Evolutionary conservation across 2,113 vertebrate genomes (phyloP).

Genomic region (Rhagologus leucostigma): DNA sequence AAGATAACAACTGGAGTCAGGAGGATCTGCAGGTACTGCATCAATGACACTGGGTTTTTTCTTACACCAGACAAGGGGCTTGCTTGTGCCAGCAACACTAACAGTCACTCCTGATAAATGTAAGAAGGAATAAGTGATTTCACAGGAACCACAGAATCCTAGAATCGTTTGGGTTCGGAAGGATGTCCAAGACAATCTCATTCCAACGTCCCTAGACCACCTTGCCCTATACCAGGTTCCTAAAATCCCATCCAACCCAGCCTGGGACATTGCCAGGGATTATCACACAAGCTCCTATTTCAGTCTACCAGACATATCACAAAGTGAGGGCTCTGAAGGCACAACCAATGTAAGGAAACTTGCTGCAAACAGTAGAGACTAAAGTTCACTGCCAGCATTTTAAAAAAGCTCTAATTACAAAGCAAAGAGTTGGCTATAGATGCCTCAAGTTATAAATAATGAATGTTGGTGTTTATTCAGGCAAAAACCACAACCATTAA

Average conservation of each 20-base stretch:
- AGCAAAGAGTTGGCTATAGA: neutral
- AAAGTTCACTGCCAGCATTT: neutral
- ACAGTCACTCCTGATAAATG: neutral
- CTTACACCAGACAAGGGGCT: neutral
- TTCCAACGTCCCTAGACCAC: fast-evolving
- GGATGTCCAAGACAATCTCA: neutral
- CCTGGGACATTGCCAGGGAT: neutral
- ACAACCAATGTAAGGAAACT: neutral
- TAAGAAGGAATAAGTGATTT: neutral
- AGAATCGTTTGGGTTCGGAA: neutral
- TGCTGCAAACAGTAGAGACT: neutral
- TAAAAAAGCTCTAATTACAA: neutral
- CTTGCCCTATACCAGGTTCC: neutral
- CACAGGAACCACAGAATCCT: neutral
- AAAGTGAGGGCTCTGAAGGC: neutral
- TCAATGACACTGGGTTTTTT: neutral
- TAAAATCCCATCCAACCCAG: neutral
- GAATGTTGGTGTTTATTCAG: neutral
- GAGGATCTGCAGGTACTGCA: neutral
- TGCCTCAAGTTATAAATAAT: neutral
- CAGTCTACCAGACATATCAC: neutral
- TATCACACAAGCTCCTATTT: neutral
- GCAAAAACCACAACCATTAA: neutral
- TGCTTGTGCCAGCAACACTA: neutral
- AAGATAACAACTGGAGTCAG: neutral